These are phyloP conservation scores for Acromyrmex echinatior DNA, from an alignment of 1,140 invertebrate genomes.

Conservation along the genomic window DNA sequence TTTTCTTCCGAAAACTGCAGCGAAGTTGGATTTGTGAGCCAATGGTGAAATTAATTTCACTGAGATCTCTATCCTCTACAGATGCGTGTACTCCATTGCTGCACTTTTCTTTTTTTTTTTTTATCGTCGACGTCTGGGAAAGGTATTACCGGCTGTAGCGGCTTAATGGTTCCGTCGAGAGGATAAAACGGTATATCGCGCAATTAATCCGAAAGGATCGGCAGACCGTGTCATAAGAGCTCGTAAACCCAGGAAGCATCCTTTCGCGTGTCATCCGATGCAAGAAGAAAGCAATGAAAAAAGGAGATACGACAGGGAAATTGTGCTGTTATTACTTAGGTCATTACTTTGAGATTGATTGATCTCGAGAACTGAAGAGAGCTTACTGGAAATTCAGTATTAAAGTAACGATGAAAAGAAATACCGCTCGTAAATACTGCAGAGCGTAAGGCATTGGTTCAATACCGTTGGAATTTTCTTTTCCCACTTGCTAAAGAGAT, in stretches of 20 bases:
- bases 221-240: conserved; percentile 58
- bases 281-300: conserved; percentile 17
- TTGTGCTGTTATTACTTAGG: background rate
- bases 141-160: conserved; percentile 52
- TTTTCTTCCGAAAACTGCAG: conserved; percentile 43
- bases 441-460: background rate
- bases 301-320: conserved; percentile 8
- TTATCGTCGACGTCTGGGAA: conserved; percentile 44
- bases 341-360: background rate
- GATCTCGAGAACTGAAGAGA: background rate
- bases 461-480: background rate
- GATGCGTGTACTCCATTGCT: conserved; percentile 35
- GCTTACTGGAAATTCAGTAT: conserved; percentile 6
- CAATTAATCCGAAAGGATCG: conserved; percentile 61
- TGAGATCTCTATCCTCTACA: conserved; percentile 49
- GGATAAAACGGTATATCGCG: conserved; percentile 62
- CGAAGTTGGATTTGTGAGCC: conserved; percentile 29
- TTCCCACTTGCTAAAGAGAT: background rate
- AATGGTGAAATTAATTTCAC: conserved; percentile 57
- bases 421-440: background rate
- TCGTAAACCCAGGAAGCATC: conserved; percentile 48
- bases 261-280: conserved; percentile 31
- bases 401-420: background rate
- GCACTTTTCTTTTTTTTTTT: conserved; percentile 20
- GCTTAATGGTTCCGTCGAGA: conserved; percentile 56